Evolutionary conservation across 2,888 invertebrate genomes (phyloP), one percentile per base, ranked within the genome.

Genomic region (Syrista parreyssii): DNA sequence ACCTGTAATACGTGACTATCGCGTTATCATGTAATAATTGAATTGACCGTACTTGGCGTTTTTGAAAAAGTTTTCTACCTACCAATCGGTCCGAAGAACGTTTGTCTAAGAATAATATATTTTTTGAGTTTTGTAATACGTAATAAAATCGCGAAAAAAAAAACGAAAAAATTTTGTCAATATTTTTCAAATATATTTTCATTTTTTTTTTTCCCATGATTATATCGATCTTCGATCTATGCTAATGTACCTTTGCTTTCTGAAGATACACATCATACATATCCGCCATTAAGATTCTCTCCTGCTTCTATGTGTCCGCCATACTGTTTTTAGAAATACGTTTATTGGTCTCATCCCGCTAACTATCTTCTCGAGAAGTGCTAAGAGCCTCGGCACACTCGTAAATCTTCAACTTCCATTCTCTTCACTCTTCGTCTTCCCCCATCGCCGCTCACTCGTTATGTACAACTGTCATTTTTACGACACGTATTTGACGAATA

Each of bases 351-450:
- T 82, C 85, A 82, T 84, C 79, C 82, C 85, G 86, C 89, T 89
- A 88, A 88, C 88, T 85, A 88, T 84, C 87, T 87, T 88, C 85
- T 85, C 84, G 82, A 82, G 82, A 87, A 81, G 85, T 87, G 89
- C 85, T 89, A 89, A 89, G 85, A 87, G 88, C 85, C 84, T 87
- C 80, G 77, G 87, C 84, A 88, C 81, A 89, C 89, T 89, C 89
- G 87, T 89, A 89, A 89, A 89, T 89, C 89, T 89, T 86, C 80
- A 78, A 79, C 81, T 83, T 82, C 80, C 82, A 82, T 76, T 82
- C 80, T 73, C 76, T 76, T 80, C 36, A 68, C 76, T 79, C 76
- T 72, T 79, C 79, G 79, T 80, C 78, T 75, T 75, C 75, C 68
- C 73, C 78, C 34, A 68, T 68, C n/a, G 0, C 75, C 69, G 35